Evolutionary conservation across 1,140 invertebrate species (phyloP).

Genomic region (Pogonus chalceus): DNA sequence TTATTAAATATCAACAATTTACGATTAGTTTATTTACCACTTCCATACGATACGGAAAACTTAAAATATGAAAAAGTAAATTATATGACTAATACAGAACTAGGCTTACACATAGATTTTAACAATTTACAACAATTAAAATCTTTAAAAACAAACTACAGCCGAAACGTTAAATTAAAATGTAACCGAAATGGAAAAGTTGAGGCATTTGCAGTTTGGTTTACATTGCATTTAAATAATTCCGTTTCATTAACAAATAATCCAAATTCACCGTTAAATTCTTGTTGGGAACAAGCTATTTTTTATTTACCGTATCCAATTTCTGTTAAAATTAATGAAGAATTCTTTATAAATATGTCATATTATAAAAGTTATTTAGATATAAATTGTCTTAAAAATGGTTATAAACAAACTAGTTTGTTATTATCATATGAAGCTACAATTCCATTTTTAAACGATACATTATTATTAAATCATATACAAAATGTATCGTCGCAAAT

Average conservation of each 20-base stretch:
- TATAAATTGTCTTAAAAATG: constrained; percentile 22
- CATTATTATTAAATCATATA: constrained; percentile 24
- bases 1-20: neutral
- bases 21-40: constrained; percentile 12
- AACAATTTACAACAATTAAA: constrained; percentile 35
- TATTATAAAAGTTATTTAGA: constrained; percentile 24
- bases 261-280: constrained; percentile 26
- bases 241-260: constrained; percentile 39
- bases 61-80: constrained; percentile 37
- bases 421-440: constrained; percentile 24
- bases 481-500: constrained; percentile 19
- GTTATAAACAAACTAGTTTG: constrained; percentile 17
- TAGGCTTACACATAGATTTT: constrained; percentile 41
- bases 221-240: constrained; percentile 46
- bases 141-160: constrained; percentile 25
- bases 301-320: constrained; percentile 33
- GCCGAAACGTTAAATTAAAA: constrained; percentile 23
- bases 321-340: constrained; percentile 13
- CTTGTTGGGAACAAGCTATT: constrained; percentile 52
- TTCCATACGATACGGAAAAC: constrained; percentile 45
- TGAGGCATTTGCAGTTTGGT: constrained; percentile 50
- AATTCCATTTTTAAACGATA: constrained; percentile 32
- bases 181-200: constrained; percentile 35
- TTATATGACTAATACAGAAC: constrained; percentile 35
- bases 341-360: constrained; percentile 21